Percentiles rank a stretch among this genome's conserved stretches.
phyloP scores from a whole-genome alignment of 2,797 vertebrate genomes.

The Danio kyathit region DNA sequence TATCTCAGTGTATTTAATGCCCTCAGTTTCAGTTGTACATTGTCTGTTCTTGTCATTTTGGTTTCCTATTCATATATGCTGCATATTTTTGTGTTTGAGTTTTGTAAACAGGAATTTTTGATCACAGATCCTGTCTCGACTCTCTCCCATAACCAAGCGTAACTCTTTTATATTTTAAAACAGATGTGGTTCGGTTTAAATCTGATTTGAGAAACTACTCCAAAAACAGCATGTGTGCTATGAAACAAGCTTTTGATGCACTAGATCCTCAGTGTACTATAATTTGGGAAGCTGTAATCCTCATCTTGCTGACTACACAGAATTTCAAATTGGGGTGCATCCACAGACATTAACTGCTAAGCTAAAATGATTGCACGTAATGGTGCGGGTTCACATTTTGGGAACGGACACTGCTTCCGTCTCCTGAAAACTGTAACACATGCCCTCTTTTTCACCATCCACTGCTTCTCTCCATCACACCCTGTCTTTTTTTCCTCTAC shows the following conservation, averaged over 20 bases:
- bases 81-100: too few relatives aligned
- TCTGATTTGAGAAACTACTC: too few relatives aligned
- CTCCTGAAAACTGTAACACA: slow-evolving; percentile 5
- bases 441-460: slow-evolving; percentile 7
- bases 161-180: too few relatives aligned
- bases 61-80: too few relatives aligned
- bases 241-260: neutral
- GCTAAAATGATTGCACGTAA: neutral
- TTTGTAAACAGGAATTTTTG: too few relatives aligned
- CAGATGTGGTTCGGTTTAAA: too few relatives aligned
- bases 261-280: neutral
- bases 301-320: neutral
- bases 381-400: neutral
- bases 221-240: too few relatives aligned
- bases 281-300: neutral
- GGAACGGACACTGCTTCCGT: neutral
- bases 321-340: neutral
- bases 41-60: too few relatives aligned
- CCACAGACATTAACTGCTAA: neutral
- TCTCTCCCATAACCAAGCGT: too few relatives aligned
- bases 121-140: too few relatives aligned
- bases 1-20: too few relatives aligned
- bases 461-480: slow-evolving; percentile 22
- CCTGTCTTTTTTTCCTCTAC: slow-evolving; percentile 1
- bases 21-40: too few relatives aligned